These are phyloP conservation scores for Melanitta fusca DNA, from an alignment of 2,797 vertebrate genomes.

Conservation along the genomic window DNA sequence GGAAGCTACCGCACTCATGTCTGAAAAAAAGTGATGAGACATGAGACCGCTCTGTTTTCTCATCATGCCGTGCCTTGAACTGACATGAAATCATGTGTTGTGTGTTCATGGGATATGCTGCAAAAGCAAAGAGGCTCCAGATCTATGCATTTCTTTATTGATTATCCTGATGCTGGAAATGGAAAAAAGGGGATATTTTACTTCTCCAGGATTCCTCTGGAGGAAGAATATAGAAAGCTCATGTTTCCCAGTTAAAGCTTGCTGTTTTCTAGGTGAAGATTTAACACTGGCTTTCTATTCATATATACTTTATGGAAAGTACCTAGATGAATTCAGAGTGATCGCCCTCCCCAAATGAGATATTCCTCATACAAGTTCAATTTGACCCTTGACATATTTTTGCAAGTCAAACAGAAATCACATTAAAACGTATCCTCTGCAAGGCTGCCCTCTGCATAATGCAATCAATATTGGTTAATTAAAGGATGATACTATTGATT, in stretches of 20 bases:
- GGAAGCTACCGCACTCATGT: neutral
- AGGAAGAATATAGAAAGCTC: neutral
- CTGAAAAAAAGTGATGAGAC: neutral
- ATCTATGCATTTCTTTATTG: neutral
- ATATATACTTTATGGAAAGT: neutral
- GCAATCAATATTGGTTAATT: slow-evolving; percentile 82
- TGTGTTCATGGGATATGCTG: neutral
- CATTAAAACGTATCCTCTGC: slow-evolving; percentile 69
- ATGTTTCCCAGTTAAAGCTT: neutral
- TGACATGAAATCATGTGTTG: neutral
- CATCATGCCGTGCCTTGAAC: neutral
- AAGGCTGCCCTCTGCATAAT: slow-evolving; percentile 52
- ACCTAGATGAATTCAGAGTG: neutral
- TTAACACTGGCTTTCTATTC: neutral
- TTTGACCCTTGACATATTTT: slow-evolving; percentile 61
- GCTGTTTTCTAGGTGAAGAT: neutral
- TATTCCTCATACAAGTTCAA: neutral
- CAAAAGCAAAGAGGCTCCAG: neutral
- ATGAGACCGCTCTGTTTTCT: neutral
- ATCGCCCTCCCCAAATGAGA: neutral
- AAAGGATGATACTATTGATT: slow-evolving; percentile 82
- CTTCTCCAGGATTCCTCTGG: neutral
- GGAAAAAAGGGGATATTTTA: neutral
- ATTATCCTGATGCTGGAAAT: neutral
- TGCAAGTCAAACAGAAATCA: slow-evolving; percentile 69